These are phyloP conservation scores for Tragopan temminckii DNA, from an alignment of 2,797 vertebrate genomes.

Conservation along the genomic window DNA sequence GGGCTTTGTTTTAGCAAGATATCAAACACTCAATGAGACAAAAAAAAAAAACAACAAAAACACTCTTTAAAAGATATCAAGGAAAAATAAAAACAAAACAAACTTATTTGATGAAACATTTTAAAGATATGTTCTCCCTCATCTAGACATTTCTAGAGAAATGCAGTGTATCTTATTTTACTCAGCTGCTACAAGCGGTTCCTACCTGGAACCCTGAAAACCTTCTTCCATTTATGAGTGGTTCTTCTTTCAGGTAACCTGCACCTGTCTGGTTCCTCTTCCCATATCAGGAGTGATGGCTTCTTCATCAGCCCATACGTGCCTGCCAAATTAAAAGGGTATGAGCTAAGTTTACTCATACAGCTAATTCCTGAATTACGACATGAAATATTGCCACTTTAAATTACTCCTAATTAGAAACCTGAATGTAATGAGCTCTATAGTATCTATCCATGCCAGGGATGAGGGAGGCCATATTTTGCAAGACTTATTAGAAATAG, in stretches of 20 bases:
- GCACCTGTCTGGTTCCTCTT: neutral
- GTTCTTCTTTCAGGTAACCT: neutral
- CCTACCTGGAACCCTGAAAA: slow-evolving; percentile 4
- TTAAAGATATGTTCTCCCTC: neutral
- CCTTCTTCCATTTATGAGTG: neutral
- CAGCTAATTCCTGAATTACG: neutral
- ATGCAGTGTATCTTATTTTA: neutral
- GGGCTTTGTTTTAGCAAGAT: neutral
- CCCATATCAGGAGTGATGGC: slow-evolving; percentile 43
- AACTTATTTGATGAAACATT: rapidly evolving
- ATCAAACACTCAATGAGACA: neutral
- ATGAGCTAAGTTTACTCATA: neutral
- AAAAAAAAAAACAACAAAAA: neutral
- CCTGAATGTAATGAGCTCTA: neutral
- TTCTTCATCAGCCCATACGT: slow-evolving; percentile 48
- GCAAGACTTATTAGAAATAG: neutral
- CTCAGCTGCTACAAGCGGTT: neutral
- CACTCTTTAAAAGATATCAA: neutral
- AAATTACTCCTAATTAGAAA: neutral
- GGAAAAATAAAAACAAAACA: neutral
- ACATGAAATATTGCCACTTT: neutral
- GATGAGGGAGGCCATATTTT: neutral
- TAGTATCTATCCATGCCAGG: neutral
- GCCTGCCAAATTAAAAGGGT: slow-evolving; percentile 46
- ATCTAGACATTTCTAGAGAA: neutral